Percentiles rank a stretch among this genome's conserved stretches.
These are phyloP conservation scores for Sigmodon hispidus DNA, from an alignment of 2,113 vertebrate genomes.

Conservation along the genomic window DNA sequence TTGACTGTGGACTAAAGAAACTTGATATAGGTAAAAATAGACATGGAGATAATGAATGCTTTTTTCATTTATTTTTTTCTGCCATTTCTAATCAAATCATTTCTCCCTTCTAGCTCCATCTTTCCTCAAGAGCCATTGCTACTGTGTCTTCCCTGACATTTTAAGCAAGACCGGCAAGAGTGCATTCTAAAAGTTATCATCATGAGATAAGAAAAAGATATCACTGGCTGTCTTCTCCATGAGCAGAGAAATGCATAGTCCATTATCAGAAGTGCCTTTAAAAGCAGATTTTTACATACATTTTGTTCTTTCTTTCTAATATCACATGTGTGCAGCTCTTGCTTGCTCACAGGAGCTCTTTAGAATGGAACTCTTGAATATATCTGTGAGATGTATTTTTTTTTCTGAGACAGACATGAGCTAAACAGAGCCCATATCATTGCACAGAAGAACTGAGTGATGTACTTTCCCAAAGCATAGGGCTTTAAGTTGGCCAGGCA, in stretches of 20 bases:
- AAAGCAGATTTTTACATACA: not conserved
- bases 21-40: conserved; percentile 10
- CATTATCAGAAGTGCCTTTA: conserved; percentile 22
- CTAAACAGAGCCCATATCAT: conserved; percentile 58
- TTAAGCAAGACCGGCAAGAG: not conserved
- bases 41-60: conserved; percentile 7
- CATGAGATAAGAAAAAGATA: not conserved
- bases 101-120: not conserved
- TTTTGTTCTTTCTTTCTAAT: not conserved
- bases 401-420: conserved; percentile 66
- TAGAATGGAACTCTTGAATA: conserved; percentile 64
- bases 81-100: not conserved
- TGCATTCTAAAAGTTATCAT: not conserved
- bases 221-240: conserved; percentile 27
- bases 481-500: not conserved
- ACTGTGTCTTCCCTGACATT: conserved; percentile 20
- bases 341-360: conserved; percentile 54
- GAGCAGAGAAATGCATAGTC: not conserved
- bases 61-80: conserved; percentile 34
- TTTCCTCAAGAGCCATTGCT: not conserved
- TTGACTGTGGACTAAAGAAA: conserved; percentile 56
- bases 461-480: conserved; percentile 63
- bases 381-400: conserved; percentile 62
- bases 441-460: conserved; percentile 36
- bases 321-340: conserved; percentile 36